phyloP scores from a whole-genome alignment of 2,113 vertebrate genomes.

The Budorcas taxicolor region DNA sequence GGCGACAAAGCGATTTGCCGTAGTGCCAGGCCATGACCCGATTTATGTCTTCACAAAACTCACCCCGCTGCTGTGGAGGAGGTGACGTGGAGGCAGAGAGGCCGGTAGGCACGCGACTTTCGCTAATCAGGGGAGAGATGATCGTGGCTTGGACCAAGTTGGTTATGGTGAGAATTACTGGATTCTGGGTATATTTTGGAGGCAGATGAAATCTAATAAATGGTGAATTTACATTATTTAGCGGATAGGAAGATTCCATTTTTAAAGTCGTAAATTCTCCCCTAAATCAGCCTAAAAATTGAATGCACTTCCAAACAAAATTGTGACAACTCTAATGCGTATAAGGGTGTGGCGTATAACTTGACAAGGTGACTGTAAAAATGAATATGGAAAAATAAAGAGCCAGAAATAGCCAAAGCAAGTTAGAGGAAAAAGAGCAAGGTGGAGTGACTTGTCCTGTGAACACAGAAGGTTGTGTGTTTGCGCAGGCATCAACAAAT shows the following conservation, averaged over 20 bases:
- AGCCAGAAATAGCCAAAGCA: background rate
- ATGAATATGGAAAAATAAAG: background rate
- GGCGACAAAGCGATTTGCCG: background rate
- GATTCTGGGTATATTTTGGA: background rate
- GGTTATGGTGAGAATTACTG: background rate
- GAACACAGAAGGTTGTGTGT: background rate
- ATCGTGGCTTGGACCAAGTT: background rate
- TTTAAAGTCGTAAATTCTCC: background rate
- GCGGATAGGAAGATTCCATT: background rate
- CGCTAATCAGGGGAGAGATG: background rate
- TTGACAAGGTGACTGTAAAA: background rate
- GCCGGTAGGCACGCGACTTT: accelerated
- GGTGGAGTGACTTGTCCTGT: background rate
- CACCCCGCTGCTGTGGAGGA: background rate
- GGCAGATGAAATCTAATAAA: background rate
- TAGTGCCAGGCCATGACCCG: background rate
- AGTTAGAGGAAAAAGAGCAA: background rate
- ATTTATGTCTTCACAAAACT: background rate
- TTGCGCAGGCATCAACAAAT: too few relatives aligned
- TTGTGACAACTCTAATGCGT: background rate
- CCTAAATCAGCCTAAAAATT: background rate
- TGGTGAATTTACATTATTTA: background rate
- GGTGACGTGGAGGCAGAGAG: background rate
- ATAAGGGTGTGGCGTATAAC: background rate
- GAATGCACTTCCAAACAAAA: background rate